These are phyloP conservation scores for Mormyrus iriodes DNA, from an alignment of 2,113 vertebrate genomes.

Conservation along the genomic window DNA sequence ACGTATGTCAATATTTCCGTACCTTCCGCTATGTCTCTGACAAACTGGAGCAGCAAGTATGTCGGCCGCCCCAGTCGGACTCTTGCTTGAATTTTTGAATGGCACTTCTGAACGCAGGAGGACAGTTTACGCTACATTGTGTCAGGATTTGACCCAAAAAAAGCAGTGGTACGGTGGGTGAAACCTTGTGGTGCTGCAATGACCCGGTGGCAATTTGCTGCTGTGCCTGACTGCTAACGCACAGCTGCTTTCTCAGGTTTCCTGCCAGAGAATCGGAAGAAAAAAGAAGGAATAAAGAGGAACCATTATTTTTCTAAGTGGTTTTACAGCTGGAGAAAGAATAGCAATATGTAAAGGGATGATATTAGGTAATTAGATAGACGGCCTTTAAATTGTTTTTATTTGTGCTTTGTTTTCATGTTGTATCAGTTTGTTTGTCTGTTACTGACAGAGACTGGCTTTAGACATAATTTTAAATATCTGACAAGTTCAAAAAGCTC, in stretches of 20 bases:
- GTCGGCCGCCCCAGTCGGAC: background rate
- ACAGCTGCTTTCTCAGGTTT: conserved; percentile 35
- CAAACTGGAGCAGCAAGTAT: background rate
- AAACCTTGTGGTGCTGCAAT: background rate
- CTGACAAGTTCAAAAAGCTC: background rate
- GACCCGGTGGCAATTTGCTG: background rate
- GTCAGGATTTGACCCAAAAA: background rate
- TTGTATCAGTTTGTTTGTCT: background rate
- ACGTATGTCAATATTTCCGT: background rate
- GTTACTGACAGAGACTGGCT: background rate
- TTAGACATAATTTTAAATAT: background rate
- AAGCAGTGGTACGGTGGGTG: background rate
- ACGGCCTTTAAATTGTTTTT: background rate
- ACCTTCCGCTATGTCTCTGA: background rate
- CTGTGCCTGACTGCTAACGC: background rate
- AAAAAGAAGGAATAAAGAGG: conserved; percentile 25
- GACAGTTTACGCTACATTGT: background rate
- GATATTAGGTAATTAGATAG: conserved; percentile 8
- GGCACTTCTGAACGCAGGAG: background rate
- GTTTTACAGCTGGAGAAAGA: conserved; percentile 49
- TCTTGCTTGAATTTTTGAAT: background rate
- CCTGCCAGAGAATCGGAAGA: conserved; percentile 39
- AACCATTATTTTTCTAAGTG: conserved; percentile 35
- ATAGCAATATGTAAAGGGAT: conserved; percentile 18
- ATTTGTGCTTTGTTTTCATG: background rate